A percentile compares a stretch with the other conserved stretches of the same genome.
Conservation (phyloP, 2,888 invertebrate genomes). For the Conus canariensis region DNA sequence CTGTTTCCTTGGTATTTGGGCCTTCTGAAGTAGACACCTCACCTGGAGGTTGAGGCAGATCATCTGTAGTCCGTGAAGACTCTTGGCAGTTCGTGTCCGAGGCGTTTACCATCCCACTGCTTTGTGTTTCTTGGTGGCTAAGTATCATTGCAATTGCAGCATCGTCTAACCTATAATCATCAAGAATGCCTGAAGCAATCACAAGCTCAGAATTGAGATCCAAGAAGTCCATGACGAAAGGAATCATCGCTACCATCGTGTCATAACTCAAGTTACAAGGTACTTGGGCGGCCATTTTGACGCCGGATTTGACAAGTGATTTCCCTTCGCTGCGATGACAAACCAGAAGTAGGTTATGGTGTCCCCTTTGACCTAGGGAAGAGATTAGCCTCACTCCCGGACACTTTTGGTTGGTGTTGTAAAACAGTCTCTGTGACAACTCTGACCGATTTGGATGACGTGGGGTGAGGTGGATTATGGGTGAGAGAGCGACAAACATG, state of each 20-base stretch:
- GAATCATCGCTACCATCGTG: conserved; percentile 42
- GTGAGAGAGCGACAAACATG: too few relatives aligned
- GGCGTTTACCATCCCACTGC: neutral
- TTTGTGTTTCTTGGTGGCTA: conserved; percentile 11
- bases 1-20: neutral
- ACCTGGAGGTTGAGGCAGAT: too few relatives aligned
- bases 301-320: neutral
- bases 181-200: conserved; percentile 44
- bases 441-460: too few relatives aligned
- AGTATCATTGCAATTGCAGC: conserved; percentile 38
- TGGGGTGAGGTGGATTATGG: too few relatives aligned
- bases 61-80: too few relatives aligned
- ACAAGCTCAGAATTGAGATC: conserved; percentile 46
- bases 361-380: too few relatives aligned
- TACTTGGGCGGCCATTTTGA: conserved; percentile 40
- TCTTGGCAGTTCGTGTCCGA: too few relatives aligned
- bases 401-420: too few relatives aligned
- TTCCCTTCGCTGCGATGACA: conserved; percentile 31
- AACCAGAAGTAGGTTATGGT: too few relatives aligned
- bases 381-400: too few relatives aligned
- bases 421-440: too few relatives aligned
- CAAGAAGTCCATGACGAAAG: conserved; percentile 48
- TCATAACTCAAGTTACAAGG: neutral
- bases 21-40: neutral
- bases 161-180: conserved; percentile 43